Base-by-base conservation (phyloP, 64 coral and sea anemone species). In the Pachyseris speciosa region DNA sequence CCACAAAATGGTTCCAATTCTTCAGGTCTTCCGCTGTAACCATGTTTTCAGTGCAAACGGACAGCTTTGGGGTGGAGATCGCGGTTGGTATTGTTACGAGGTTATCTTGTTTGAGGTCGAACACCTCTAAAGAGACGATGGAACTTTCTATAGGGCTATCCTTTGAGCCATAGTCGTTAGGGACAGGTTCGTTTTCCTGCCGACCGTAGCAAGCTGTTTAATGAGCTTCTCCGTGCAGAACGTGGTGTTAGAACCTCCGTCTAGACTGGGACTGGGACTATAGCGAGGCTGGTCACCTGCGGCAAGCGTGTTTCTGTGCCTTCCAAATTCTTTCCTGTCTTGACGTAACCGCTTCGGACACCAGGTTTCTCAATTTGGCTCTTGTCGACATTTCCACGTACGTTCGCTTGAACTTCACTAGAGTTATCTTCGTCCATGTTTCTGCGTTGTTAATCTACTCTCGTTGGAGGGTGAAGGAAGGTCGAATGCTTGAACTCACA, bases 401-500 rank as follows among this genome's bases (percentile, higher is more conserved):
- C n/a, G 19, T 20, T 6, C 28, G 48, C 52, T 45, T 75, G 40
- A 26, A 57, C 31, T 27, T 30, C 31, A 26, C 13, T 4, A 24
- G 52, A 26, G 34, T 84, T 28, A 12, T 44, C 53, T 39, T 84
- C 64, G 55, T 84, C 60, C 32, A n/a, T 1, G 43, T 28, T 7
- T 69, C 69, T 37, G 49, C 17, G 70, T 42, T 75, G 5, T 20
- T 75, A 33, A 16, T 22, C 33, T 25, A 9, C 22, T 5, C 17
- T 90, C 2, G 1, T 50, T 17, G 32, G 64, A 41, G 75, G 73
- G 49, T 92, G 90, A 24, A 92, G 49, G 50, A 92, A 77, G 7
- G 59, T 68, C 64, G 90, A 92, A 11, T 92, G 81, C 44, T 85
- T 85, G 16, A 74, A 27, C 50, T 92, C 5, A 29, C 90, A 92